Evolutionary conservation across 2,888 invertebrate species (phyloP).

Genomic region (Hypena proboscidalis): DNA sequence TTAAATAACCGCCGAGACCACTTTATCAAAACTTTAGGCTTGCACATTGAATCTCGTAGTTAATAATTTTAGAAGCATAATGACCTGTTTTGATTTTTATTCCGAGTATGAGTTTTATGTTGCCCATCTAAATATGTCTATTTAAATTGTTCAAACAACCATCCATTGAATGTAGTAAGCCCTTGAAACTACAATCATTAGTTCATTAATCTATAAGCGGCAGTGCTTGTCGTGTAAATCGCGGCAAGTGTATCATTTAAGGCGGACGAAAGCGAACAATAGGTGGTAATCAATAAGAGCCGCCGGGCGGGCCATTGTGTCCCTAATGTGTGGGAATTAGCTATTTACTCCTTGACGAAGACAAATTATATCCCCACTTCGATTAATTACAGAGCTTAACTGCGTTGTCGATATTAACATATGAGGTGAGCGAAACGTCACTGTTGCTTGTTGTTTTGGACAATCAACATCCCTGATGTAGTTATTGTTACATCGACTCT

Average conservation of each 20-base stretch:
- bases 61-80: constrained; percentile 12
- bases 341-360: constrained; percentile 83
- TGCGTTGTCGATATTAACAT: constrained; percentile 70
- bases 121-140: constrained; percentile 10
- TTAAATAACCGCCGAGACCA: constrained; percentile 12
- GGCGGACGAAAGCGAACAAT: constrained; percentile 77
- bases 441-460: constrained; percentile 27
- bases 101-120: no score
- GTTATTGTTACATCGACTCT: not conserved
- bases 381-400: constrained; percentile 82
- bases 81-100: constrained; percentile 18
- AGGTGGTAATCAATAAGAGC: constrained; percentile 80
- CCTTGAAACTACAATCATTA: constrained; percentile 52
- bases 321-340: constrained; percentile 83
- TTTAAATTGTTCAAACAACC: constrained; percentile 31
- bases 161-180: constrained; percentile 32
- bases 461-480: not conserved
- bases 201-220: constrained; percentile 65
- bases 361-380: constrained; percentile 79
- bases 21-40: not conserved
- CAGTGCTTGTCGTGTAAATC: constrained; percentile 65
- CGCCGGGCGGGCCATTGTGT: constrained; percentile 74
- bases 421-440: constrained; percentile 41
- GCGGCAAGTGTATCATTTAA: constrained; percentile 78
- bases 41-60: constrained; percentile 1